Evolutionary conservation across 2,888 invertebrate species (phyloP), one percentile per base, ranked within the genome.

Genomic region (Drosophila hawaiiensis): DNA sequence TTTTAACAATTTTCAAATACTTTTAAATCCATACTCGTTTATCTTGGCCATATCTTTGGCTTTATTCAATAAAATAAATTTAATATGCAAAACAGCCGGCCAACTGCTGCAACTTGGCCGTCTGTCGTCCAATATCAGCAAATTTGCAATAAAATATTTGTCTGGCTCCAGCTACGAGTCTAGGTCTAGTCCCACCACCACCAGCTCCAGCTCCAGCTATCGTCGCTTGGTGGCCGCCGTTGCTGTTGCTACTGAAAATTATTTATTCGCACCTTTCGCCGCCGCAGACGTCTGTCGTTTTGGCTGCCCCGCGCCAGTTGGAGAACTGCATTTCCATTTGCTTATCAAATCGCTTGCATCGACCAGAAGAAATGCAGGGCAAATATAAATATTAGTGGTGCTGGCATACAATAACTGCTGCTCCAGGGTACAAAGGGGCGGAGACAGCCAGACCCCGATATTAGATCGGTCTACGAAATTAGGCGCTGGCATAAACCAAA

Each of bases 71-170:
- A 90, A 85, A 88, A 88, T 90, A 88, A 88, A 88, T 90, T 83
- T 85, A 90, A 90, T 82, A 91, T 82, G 86, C 82, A 85, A 86
- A 89, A 81, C 82, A 85, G 76, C 72, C 80, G 72, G 75, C 64
- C 80, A 77, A 75, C 62, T 64, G 81, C 68, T 37, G 75, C 78
- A 78, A 31, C 31, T 69, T 79, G 77, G 72, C 75, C 65, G 84
- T 76, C 80, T 82, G 83, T 83, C 83, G 76, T 82, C 82, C 90
- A 88, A 88, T 85, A 89, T 89, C 87, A 90, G 82, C 83, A 83
- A 83, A 86, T 89, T 90, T 83, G 90, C 87, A 88, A 88, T 88
- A 90, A 88, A 88, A 90, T 88, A 90, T 88, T 83, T 88, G 88
- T 85, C 87, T 90, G 80, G 82, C 81, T 73, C 61, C 76, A 58